These are phyloP conservation scores for Euplexia lucipara DNA, from an alignment of 2,888 invertebrate species.

Conservation along the genomic window DNA sequence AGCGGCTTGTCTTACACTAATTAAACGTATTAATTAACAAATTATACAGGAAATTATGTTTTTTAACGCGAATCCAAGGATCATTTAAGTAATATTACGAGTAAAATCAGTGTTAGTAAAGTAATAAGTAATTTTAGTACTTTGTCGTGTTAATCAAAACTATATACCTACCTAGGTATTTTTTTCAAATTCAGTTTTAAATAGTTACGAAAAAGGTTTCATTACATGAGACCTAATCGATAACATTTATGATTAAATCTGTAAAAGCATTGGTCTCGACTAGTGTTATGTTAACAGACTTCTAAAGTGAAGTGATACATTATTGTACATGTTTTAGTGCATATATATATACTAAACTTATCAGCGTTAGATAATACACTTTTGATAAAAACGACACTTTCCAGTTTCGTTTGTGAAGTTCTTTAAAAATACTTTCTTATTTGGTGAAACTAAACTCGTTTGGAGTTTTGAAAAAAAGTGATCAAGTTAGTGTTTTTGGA, in stretches of 20 bases:
- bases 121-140: background rate
- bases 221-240: too few species aligned
- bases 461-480: slow-evolving; percentile 35
- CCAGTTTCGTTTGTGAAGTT: background rate
- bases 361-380: background rate
- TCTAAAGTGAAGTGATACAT: background rate
- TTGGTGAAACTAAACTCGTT: slow-evolving; percentile 22
- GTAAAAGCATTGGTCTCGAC: background rate
- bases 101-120: background rate
- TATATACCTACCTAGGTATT: too few species aligned
- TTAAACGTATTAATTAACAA: slow-evolving; percentile 10
- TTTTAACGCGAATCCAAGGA: background rate
- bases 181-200: too few species aligned
- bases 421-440: slow-evolving; percentile 6
- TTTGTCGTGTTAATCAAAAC: too few species aligned
- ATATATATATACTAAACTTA: background rate
- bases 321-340: background rate
- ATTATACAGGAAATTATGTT: background rate
- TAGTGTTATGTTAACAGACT: background rate
- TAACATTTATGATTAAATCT: background rate
- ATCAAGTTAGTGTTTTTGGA: slow-evolving; percentile 4
- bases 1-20: slow-evolving; percentile 12
- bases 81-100: background rate
- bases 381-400: background rate
- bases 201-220: too few species aligned